Percentiles rank a stretch among this genome's conserved stretches.
These are phyloP conservation scores for Noctua pronuba DNA, from an alignment of 2,888 invertebrate species.

Conservation along the genomic window DNA sequence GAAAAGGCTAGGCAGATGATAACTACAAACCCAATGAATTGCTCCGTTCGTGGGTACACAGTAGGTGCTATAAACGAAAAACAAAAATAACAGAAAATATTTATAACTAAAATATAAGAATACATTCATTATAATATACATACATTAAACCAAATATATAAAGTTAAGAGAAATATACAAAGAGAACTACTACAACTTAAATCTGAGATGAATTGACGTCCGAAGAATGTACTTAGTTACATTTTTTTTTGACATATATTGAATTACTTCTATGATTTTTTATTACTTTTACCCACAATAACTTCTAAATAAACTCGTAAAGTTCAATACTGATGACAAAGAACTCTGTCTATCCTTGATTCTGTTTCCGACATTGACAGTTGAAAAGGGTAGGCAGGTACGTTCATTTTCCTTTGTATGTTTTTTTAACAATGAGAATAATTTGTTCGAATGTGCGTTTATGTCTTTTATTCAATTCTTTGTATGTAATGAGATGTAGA, in stretches of 20 bases:
- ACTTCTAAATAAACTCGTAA: not conserved
- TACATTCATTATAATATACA: too few species aligned
- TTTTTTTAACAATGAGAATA: not conserved
- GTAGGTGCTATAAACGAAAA: too few species aligned
- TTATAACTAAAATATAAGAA: too few species aligned
- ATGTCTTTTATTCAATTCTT: slow-evolving; percentile 22
- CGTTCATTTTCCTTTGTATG: not conserved
- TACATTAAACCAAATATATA: too few species aligned
- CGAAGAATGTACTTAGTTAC: not conserved
- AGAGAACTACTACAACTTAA: too few species aligned
- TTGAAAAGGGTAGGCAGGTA: slow-evolving; percentile 26
- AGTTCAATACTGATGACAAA: not conserved
- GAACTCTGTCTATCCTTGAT: not conserved
- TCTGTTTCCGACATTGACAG: slow-evolving; percentile 12
- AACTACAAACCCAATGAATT: not conserved
- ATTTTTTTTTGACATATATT: not conserved
- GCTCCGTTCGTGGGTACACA: not conserved
- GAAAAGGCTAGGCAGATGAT: too few species aligned
- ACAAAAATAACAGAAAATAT: too few species aligned
- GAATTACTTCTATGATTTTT: not conserved
- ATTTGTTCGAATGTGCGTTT: not conserved
- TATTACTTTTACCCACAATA: not conserved
- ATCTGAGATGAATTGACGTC: not conserved
- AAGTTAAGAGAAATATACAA: too few species aligned
- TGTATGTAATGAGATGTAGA: not conserved